phyloP scores from a whole-genome alignment of 2,797 vertebrate species.

The Rallus crepitans region DNA sequence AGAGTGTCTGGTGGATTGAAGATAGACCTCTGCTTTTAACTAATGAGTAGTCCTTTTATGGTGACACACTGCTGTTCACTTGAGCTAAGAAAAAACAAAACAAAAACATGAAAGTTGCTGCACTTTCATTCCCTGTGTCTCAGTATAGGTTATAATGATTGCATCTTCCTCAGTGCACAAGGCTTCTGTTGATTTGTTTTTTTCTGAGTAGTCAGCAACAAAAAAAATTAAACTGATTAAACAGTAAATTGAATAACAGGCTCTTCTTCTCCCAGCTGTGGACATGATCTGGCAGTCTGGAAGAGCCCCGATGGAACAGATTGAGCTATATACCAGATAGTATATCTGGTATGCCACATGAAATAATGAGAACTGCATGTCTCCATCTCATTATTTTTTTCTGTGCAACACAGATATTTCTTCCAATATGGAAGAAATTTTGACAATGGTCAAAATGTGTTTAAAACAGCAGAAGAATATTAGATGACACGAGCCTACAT shows the following conservation, averaged over 20 bases:
- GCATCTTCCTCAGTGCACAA: neutral
- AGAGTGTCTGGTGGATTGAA: neutral
- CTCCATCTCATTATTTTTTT: neutral
- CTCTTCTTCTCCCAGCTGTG: neutral
- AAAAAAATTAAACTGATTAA: neutral
- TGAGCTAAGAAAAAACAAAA: neutral
- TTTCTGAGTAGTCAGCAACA: neutral
- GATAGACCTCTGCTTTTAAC: neutral
- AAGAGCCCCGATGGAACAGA: neutral
- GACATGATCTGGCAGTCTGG: neutral
- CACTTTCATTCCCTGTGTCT: neutral
- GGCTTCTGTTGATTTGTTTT: neutral
- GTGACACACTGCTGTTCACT: neutral
- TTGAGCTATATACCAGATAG: neutral
- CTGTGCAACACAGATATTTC: neutral
- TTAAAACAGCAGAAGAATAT: neutral
- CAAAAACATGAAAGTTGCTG: neutral
- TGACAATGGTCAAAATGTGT: neutral
- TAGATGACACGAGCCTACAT: neutral
- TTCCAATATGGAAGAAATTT: neutral
- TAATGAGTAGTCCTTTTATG: neutral
- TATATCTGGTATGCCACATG: too few relatives aligned
- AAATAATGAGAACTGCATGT: neutral
- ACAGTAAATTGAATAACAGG: neutral
- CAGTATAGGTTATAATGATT: neutral